phyloP scores from a whole-genome alignment of 2,113 vertebrate species.

The Hyperopisus bebe region DNA sequence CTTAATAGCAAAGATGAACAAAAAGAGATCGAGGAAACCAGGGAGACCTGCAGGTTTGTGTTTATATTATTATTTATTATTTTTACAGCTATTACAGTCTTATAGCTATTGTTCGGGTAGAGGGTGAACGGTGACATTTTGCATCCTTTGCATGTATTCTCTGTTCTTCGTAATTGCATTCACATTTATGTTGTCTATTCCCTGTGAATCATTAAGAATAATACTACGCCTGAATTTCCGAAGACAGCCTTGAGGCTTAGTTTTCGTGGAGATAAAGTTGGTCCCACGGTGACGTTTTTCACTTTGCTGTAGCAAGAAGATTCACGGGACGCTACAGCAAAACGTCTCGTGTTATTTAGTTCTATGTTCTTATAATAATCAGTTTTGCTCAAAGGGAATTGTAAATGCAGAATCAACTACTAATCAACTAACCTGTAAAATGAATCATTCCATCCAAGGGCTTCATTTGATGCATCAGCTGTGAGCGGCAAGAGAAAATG shows the following conservation, averaged over 20 bases:
- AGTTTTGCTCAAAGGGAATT: not conserved
- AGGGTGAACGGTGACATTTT: not conserved
- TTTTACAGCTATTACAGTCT: not conserved
- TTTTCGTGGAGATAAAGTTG: not conserved
- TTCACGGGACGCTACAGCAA: not conserved
- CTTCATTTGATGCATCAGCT: constrained; percentile 79
- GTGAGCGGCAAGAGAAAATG: constrained; percentile 73
- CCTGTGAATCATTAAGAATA: not conserved
- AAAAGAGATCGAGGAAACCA: constrained; percentile 87
- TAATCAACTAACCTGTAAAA: not conserved
- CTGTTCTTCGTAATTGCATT: not conserved
- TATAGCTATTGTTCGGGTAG: not conserved
- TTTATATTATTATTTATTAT: not conserved
- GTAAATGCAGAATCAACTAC: not conserved
- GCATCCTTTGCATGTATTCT: not conserved
- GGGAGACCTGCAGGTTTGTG: constrained; percentile 81
- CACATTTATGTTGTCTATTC: not conserved
- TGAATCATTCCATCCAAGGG: constrained; percentile 53
- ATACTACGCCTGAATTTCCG: not conserved
- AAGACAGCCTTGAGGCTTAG: not conserved
- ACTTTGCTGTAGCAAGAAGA: not conserved
- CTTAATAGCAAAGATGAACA: constrained; percentile 93
- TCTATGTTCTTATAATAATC: not conserved
- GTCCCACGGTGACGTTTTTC: not conserved
- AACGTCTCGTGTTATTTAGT: not conserved